Evolutionary conservation across 92 coral and sea anemone species (phyloP).

Genomic region (Epizoanthus stellaris): DNA sequence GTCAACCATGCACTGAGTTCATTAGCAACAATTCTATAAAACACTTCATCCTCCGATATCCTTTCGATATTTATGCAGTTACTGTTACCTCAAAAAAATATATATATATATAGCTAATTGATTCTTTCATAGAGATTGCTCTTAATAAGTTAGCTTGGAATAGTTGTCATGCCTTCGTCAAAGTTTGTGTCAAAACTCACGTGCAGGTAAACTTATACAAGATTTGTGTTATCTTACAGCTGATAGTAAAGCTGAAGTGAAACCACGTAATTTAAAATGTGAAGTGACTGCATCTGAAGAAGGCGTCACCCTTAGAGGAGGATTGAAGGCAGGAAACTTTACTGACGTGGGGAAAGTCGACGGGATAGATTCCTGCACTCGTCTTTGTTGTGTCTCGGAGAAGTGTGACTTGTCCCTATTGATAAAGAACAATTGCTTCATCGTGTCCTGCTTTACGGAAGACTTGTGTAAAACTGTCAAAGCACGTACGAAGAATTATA

Average conservation of each 20-base stretch:
- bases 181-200: too few species aligned
- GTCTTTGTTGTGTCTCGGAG: constrained; percentile 94
- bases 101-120: too few species aligned
- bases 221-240: constrained; percentile 30
- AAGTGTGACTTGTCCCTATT: constrained; percentile 88
- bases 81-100: too few species aligned
- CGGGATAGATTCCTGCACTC: constrained; percentile 81
- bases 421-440: constrained; percentile 86
- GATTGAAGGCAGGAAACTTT: constrained; percentile 88
- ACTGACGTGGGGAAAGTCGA: constrained; percentile 96
- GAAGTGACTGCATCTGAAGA: constrained; percentile 77
- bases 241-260: constrained; percentile 53
- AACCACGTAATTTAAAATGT: constrained; percentile 90
- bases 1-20: too few species aligned
- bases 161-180: too few species aligned
- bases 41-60: too few species aligned
- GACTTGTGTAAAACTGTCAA: constrained; percentile 87
- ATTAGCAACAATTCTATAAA: too few species aligned
- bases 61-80: too few species aligned
- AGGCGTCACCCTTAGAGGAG: constrained; percentile 91
- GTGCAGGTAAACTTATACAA: too few species aligned
- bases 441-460: constrained; percentile 81
- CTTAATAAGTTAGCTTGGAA: too few species aligned
- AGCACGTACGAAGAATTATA: constrained; percentile 80
- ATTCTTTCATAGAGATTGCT: too few species aligned